Base-by-base conservation (phyloP, 2,888 invertebrate species). In the Arge pagana region DNA sequence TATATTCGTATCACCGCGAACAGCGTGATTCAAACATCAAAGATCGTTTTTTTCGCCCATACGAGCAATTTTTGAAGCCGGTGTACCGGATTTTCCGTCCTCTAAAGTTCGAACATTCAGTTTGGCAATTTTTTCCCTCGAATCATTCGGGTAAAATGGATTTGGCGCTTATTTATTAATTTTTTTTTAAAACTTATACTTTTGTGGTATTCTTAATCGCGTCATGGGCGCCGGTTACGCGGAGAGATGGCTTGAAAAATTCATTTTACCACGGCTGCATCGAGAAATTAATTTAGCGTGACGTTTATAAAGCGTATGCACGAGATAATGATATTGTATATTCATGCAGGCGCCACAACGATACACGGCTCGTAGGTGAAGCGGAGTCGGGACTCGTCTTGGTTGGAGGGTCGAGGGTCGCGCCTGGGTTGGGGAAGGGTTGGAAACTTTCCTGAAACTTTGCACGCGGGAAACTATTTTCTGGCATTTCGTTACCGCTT, bases 351-450 rank as follows among this genome's bases (percentile, higher is more conserved):
- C n/a, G 26, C 24, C 24, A 24, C 24, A 15, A n/a, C n/a, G n/a
- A n/a, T n/a, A n/a, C n/a, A n/a, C n/a, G n/a, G 40, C 51, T 56
- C 56, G 45, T 55, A 58, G 54, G 52, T 60, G 51, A 50, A 54
- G 48, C 35, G 55, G 48, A 53, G n/a, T n/a, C n/a, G n/a, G n/a
- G n/a, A 13, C 19, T 48, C 13, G 13, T 8, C 33, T 37, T 30
- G 21, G 36, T 36, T 26, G 26, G 19, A 23, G n/a, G n/a, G n/a
- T n/a, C 40, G 40, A 50, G 33, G 23, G 39, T 48, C n/a, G n/a
- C n/a, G n/a, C n/a, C n/a, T n/a, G n/a, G n/a, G n/a, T n/a, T n/a
- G n/a, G n/a, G n/a, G n/a, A n/a, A 18, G 10, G 30, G 11, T 8
- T 31, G 31, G n/a, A 30, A 42, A 42, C 30, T 42, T 42, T 31